Base-by-base conservation (phyloP, 1,140 invertebrate species). In the Conopomorpha cramerella region DNA sequence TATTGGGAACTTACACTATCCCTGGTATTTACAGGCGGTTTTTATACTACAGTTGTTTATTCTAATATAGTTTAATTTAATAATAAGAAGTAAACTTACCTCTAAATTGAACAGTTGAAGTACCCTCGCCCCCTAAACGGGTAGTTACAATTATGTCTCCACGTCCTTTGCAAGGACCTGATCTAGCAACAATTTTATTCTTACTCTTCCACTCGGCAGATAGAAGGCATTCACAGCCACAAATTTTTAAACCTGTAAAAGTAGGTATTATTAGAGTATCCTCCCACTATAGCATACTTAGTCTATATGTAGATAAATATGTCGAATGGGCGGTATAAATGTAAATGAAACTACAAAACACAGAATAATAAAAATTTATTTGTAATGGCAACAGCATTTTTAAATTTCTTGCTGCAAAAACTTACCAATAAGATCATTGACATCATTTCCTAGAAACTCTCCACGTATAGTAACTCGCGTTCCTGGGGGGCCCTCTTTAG, bases 151-250 rank as follows among this genome's bases (percentile, higher is more conserved):
- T 92, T 43, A 99, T 95, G 62, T 99, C 96, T 0, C 97, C 97
- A 45, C 90, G 86, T 3, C 94, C 94, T 77, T 96, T 96, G 3
- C 92, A 93, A 10, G 92, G 87, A 0, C 95, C 95, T 16, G 95
- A 95, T 41, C 96, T 84, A 0, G 95, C 95, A 27, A 98, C 88
- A 43, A 99, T 97, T 82, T 99, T 99, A 52, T 95, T 99, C 11
- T 88, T 83, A 1, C 94, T 96, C 61, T 96, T 95, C 97, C 97
- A 99, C 83, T 99, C 96, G 0, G 94, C 93, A 26, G 95, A 94
- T 30, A 98, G 73, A 1, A 96, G 63, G 63, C 96, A 98, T 55
- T 99, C 95, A 50, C 91, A 91, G 0, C 92, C 95, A 80, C 96
- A 98, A 51, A 99, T 99, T 49, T 88, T 89, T 0, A 99, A 66